Percentiles rank a stretch among this genome's conserved stretches.
phyloP scores from a whole-genome alignment of 2,797 vertebrate species.

The Danio choprae region DNA sequence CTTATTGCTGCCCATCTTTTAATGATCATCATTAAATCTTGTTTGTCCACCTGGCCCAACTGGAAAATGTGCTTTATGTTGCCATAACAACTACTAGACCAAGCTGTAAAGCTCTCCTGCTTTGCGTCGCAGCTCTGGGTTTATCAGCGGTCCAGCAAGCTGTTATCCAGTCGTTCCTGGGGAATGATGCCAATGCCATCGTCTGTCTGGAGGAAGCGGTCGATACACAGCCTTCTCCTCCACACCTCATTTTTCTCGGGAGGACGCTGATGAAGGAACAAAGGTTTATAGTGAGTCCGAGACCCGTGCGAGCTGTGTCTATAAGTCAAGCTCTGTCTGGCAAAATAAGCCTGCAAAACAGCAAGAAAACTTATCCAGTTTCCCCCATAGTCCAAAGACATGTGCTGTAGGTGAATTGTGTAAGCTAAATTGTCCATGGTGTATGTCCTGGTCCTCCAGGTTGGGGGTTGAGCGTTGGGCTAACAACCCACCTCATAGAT shows the following conservation, averaged over 20 bases:
- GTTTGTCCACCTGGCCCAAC: slow-evolving; percentile 28
- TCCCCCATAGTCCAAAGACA: too few relatives aligned
- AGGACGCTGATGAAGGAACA: slow-evolving; percentile 81
- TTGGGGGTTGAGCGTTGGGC: too few relatives aligned
- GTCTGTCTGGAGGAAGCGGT: slow-evolving; percentile 64
- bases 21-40: slow-evolving; percentile 37
- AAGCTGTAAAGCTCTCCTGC: slow-evolving; percentile 25
- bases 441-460: too few relatives aligned
- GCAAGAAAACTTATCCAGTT: neutral
- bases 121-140: slow-evolving; percentile 56
- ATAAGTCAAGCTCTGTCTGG: neutral
- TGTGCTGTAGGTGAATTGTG: too few relatives aligned
- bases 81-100: slow-evolving; percentile 28
- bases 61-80: slow-evolving; percentile 23
- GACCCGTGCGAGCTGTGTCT: neutral
- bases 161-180: slow-evolving; percentile 77
- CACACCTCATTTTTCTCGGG: slow-evolving; percentile 71
- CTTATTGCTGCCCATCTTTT: neutral
- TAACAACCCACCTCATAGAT: too few relatives aligned
- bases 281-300: slow-evolving; percentile 72
- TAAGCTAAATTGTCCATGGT: too few relatives aligned
- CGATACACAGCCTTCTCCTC: slow-evolving; percentile 56
- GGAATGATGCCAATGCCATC: slow-evolving; percentile 76
- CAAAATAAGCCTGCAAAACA: slow-evolving; percentile 13
- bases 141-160: slow-evolving; percentile 75